Conservation (phyloP, 2,797 vertebrate genomes). For the Lophotriccus pileatus region DNA sequence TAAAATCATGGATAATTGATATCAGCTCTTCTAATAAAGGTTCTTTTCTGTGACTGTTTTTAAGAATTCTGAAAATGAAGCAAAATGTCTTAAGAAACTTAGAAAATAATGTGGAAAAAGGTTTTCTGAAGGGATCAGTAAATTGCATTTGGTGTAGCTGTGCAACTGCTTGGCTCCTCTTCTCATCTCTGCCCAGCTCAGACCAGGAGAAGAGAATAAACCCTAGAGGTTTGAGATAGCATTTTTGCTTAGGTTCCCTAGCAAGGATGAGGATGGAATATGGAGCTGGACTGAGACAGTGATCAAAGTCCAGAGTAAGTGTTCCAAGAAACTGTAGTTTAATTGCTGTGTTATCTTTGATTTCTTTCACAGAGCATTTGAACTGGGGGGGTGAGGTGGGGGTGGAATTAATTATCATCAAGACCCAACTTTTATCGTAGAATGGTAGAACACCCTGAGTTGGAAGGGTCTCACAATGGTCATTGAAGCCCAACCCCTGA, state of each 20-base stretch:
- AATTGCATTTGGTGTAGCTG: not conserved
- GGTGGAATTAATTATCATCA: not conserved
- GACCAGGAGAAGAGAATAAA: not conserved
- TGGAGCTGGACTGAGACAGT: not conserved
- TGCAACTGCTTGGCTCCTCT: not conserved
- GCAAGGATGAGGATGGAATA: not conserved
- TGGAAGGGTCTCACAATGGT: not conserved
- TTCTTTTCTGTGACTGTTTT: not conserved
- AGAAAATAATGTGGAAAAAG: not conserved
- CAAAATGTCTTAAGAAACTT: not conserved
- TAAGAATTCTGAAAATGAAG: not conserved
- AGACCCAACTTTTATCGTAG: not conserved
- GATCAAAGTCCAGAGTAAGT: not conserved
- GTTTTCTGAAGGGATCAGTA: not conserved
- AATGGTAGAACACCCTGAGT: not conserved
- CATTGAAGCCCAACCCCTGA: not conserved
- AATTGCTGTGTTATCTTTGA: not conserved
- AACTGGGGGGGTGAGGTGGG: accelerated
- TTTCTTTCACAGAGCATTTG: not conserved
- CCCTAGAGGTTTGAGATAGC: not conserved
- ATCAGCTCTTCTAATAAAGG: not conserved
- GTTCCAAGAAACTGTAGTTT: not conserved
- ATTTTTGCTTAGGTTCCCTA: not conserved
- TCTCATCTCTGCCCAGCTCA: not conserved
- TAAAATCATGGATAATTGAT: not conserved